Percentiles rank a stretch among this genome's conserved stretches.
These are phyloP conservation scores for Isaurus tuberculatus DNA, from an alignment of 92 coral and sea anemone species.

Conservation along the genomic window DNA sequence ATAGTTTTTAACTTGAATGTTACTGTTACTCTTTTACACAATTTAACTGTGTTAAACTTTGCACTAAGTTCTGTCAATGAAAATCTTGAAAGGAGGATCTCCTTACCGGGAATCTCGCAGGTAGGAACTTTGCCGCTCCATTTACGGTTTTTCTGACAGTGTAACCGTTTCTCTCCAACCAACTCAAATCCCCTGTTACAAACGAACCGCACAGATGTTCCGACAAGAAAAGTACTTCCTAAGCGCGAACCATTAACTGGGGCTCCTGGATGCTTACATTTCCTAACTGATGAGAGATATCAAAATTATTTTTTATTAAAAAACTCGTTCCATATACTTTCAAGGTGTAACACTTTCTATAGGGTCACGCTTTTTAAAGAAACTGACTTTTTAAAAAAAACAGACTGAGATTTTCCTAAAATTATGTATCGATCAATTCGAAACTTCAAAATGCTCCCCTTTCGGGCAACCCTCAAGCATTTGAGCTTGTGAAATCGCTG, in stretches of 20 bases:
- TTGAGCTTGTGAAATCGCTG: too few species aligned
- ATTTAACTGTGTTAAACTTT: background rate
- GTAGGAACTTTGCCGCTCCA: conserved; percentile 78
- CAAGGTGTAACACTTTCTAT: too few species aligned
- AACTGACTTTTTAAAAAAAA: too few species aligned
- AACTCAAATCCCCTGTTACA: conserved; percentile 85
- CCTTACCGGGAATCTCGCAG: conserved; percentile 73
- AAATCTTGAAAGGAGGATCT: background rate
- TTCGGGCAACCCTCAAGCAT: too few species aligned
- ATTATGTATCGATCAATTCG: too few species aligned
- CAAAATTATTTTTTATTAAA: background rate
- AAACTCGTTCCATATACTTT: background rate
- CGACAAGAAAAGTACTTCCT: conserved; percentile 72
- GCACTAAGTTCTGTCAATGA: background rate
- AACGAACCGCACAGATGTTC: conserved; percentile 72
- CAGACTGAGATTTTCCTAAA: too few species aligned
- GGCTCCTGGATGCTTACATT: conserved; percentile 67
- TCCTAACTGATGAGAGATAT: conserved; percentile 45
- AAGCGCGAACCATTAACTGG: conserved; percentile 72
- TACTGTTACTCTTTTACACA: background rate
- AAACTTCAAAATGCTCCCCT: too few species aligned
- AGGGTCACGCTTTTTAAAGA: background rate
- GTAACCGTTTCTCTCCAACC: conserved; percentile 61
- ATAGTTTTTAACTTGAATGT: too few species aligned
- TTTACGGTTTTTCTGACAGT: conserved; percentile 60